Evolutionary conservation across 2,888 invertebrate species (phyloP).

Genomic region (Hyalella azteca): DNA sequence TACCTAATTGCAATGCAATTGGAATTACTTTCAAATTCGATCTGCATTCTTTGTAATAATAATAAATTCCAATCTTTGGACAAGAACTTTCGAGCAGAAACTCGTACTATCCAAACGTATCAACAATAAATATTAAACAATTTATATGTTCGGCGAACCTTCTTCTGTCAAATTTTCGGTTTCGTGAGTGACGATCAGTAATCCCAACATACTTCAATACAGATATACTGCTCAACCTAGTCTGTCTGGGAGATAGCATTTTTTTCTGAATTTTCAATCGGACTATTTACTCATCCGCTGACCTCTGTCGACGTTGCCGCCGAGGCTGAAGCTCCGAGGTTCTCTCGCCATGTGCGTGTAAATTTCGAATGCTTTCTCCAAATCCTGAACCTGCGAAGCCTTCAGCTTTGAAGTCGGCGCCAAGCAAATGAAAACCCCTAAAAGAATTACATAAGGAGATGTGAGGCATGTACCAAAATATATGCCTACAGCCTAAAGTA

Average conservation of each 20-base stretch:
- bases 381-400: background rate
- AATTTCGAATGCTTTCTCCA: background rate
- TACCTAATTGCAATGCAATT: too few relatives aligned
- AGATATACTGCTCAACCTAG: background rate
- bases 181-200: background rate
- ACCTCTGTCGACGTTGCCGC: background rate
- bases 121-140: background rate
- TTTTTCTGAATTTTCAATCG: background rate
- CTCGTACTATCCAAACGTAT: too few relatives aligned
- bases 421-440: background rate
- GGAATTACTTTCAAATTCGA: too few relatives aligned
- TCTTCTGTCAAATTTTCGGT: background rate
- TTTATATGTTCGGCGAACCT: background rate
- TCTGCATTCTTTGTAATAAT: too few relatives aligned
- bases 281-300: background rate
- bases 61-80: too few relatives aligned
- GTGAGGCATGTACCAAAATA: too few relatives aligned
- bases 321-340: background rate
- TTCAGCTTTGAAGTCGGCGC: background rate
- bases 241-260: background rate
- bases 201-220: background rate
- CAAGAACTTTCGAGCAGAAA: too few relatives aligned
- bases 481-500: too few relatives aligned
- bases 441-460: too few relatives aligned
- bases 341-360: constrained; percentile 1